A percentile compares a stretch with the other conserved stretches of the same genome.
phyloP scores from a whole-genome alignment of 2,888 invertebrate species.

The Morpho achilles region DNA sequence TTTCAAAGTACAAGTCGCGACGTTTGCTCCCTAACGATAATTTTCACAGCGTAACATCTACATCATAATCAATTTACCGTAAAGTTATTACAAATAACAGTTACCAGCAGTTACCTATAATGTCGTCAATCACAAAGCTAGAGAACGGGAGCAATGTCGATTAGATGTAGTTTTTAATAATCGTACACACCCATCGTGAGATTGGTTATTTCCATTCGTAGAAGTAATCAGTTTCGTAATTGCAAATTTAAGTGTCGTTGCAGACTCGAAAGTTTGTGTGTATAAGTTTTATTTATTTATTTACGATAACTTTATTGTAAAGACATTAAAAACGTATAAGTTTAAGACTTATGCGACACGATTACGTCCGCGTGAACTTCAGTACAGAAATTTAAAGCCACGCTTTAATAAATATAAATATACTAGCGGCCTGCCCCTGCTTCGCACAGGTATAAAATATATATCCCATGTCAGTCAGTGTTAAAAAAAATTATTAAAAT shows the following conservation, averaged over 20 bases:
- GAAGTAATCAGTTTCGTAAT: not conserved
- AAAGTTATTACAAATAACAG: constrained; percentile 22
- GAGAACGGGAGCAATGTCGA: constrained; percentile 7
- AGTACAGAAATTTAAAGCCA: too few relatives aligned
- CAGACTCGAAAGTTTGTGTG: not conserved
- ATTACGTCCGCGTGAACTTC: too few relatives aligned
- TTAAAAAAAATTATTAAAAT: too few relatives aligned
- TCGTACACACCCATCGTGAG: not conserved
- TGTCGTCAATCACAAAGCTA: constrained; percentile 16
- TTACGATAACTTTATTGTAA: too few relatives aligned
- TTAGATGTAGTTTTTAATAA: constrained; percentile 12
- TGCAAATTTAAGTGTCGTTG: not conserved
- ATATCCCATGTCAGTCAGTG: too few relatives aligned
- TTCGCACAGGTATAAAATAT: too few relatives aligned
- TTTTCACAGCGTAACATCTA: constrained; percentile 4
- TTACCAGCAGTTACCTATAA: constrained; percentile 14
- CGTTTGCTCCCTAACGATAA: constrained; percentile 1
- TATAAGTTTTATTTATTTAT: too few relatives aligned
- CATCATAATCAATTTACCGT: constrained; percentile 22
- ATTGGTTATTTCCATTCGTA: constrained; percentile 2
- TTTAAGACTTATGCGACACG: too few relatives aligned
- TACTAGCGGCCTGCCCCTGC: too few relatives aligned
- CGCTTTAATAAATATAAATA: too few relatives aligned
- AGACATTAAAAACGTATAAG: too few relatives aligned
- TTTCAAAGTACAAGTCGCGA: not conserved